These are phyloP conservation scores for Phodopus roborovskii DNA, from an alignment of 2,113 vertebrate species.

Conservation along the genomic window DNA sequence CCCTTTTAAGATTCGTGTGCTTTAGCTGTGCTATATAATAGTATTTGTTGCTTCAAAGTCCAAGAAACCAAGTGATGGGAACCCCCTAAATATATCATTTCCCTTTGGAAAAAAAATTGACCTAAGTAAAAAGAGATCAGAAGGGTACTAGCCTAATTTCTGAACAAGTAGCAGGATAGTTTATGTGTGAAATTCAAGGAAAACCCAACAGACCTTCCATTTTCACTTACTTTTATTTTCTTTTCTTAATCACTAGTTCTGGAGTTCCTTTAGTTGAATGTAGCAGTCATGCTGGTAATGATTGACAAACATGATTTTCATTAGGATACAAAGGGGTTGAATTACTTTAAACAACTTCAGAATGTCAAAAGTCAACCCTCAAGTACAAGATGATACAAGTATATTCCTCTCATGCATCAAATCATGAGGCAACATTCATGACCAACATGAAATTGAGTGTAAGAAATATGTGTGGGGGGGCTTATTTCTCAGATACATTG, in stretches of 20 bases:
- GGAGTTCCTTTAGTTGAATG: no score
- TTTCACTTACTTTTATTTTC: not conserved
- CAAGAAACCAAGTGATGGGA: not conserved
- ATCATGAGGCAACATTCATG: not conserved
- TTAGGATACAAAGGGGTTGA: not conserved
- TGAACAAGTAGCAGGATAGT: not conserved
- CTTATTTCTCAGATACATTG: no score
- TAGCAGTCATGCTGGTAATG: not conserved
- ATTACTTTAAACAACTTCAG: not conserved
- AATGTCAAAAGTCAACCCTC: not conserved
- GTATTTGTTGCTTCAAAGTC: not conserved
- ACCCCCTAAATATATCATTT: not conserved
- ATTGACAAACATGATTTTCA: not conserved
- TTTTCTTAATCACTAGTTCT: not conserved
- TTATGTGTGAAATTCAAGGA: not conserved
- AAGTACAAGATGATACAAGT: not conserved
- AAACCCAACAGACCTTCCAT: not conserved
- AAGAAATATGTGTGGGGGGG: not conserved
- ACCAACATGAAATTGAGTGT: no score
- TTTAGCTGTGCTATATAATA: not conserved
- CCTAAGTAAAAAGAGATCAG: not conserved
- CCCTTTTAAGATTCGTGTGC: not conserved
- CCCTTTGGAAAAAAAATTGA: not conserved
- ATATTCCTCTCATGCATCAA: not conserved
- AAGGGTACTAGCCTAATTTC: not conserved